These are phyloP conservation scores for Macrophya annulata DNA, from an alignment of 2,888 invertebrate species.

Conservation along the genomic window DNA sequence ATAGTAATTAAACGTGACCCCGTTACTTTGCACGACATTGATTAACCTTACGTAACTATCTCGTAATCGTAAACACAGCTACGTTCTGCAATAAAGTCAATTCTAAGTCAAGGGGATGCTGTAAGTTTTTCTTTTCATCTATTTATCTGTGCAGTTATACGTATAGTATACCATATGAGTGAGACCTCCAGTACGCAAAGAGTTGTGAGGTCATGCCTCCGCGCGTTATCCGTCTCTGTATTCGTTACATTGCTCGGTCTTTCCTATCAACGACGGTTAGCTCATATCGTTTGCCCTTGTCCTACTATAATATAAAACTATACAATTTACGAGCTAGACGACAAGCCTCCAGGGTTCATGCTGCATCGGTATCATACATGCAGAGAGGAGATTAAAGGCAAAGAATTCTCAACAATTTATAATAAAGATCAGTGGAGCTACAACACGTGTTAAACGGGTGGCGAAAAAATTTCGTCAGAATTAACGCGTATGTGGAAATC, in stretches of 20 bases:
- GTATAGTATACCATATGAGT: background rate
- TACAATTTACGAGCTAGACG: slow-evolving; percentile 31
- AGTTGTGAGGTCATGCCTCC: slow-evolving; percentile 40
- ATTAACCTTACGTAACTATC: slow-evolving; percentile 32
- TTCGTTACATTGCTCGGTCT: slow-evolving; percentile 21
- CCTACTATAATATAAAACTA: slow-evolving; percentile 41
- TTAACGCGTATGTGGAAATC: slow-evolving; percentile 17
- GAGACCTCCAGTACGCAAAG: background rate
- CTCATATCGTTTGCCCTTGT: slow-evolving; percentile 56
- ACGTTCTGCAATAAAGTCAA: slow-evolving; percentile 34
- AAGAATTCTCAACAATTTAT: slow-evolving; percentile 2
- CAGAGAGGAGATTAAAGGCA: background rate
- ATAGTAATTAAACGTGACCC: slow-evolving; percentile 21
- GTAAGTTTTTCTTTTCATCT: slow-evolving; percentile 15
- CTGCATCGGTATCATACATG: background rate
- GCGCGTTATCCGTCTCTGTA: slow-evolving; percentile 10
- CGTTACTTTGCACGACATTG: slow-evolving; percentile 34
- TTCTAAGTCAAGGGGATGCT: slow-evolving; percentile 44
- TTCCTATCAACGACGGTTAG: slow-evolving; percentile 34
- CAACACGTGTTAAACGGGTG: slow-evolving; percentile 15
- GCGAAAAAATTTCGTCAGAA: slow-evolving; percentile 25
- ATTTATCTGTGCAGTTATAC: background rate
- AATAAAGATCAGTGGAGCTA: slow-evolving; percentile 9
- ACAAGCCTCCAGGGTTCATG: background rate
- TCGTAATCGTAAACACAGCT: background rate